Evolutionary conservation across 2,888 invertebrate species (phyloP).

Genomic region (Idaea dimidiata): DNA sequence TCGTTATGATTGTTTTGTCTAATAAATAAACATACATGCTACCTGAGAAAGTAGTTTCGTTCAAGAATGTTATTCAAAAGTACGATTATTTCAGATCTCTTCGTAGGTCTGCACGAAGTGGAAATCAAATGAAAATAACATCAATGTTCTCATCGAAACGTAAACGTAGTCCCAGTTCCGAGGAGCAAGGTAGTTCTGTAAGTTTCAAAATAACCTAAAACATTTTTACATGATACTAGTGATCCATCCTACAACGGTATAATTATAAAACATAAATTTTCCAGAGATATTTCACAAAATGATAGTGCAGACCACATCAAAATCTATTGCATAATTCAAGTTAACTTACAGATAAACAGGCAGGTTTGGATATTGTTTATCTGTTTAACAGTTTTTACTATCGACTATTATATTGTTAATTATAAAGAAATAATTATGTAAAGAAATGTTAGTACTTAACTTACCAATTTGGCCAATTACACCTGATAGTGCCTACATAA

Average conservation of each 20-base stretch:
- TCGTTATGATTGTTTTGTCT: neutral
- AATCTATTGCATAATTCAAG: neutral
- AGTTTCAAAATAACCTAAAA: conserved; percentile 7
- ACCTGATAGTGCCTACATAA: no score
- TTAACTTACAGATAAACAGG: no score
- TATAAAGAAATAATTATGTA: no score
- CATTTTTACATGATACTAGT: neutral
- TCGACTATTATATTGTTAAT: no score
- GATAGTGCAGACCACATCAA: no score
- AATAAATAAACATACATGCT: neutral
- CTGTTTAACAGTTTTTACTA: no score
- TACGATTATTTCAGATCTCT: conserved; percentile 29
- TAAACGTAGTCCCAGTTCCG: conserved; percentile 39
- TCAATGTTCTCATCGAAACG: conserved; percentile 53
- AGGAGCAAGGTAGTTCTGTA: conserved; percentile 16
- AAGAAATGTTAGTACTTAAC: no score
- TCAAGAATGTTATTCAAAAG: neutral
- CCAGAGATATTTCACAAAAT: neutral
- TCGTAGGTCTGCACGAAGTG: conserved; percentile 35
- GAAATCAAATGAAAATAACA: conserved; percentile 48
- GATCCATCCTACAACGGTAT: neutral
- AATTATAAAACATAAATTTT: neutral
- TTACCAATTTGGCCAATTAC: no score
- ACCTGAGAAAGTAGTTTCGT: neutral
- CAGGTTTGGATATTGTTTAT: no score